phyloP scores from a whole-genome alignment of 2,797 vertebrate species.

The Schizothorax lantsangensis region DNA sequence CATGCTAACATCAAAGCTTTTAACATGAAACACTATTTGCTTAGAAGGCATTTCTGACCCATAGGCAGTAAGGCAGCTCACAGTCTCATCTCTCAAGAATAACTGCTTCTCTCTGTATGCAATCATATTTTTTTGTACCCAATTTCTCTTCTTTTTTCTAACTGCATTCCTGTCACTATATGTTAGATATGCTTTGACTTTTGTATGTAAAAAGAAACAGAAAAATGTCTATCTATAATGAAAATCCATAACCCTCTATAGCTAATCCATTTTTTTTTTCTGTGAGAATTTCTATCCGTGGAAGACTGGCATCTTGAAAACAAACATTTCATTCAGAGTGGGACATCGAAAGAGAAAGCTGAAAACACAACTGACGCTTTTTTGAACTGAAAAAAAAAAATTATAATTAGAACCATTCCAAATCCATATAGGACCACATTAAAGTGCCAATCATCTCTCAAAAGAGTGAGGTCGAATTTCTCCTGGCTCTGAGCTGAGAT shows the following conservation, averaged over 20 bases:
- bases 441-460: slow-evolving; percentile 45
- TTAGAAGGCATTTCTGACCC: neutral
- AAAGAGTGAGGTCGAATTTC: slow-evolving; percentile 27
- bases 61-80: neutral
- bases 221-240: slow-evolving; percentile 32
- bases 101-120: slow-evolving; percentile 19
- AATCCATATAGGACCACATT: slow-evolving; percentile 38
- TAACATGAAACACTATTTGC: neutral
- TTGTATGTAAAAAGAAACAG: slow-evolving; percentile 22
- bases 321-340: slow-evolving; percentile 20
- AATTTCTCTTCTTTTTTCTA: neutral
- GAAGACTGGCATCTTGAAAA: slow-evolving; percentile 34
- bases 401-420: neutral
- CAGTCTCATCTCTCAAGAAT: neutral
- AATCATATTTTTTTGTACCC: neutral
- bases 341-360: neutral
- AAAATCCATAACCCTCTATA: slow-evolving; percentile 34
- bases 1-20: neutral
- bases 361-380: neutral
- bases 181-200: slow-evolving; percentile 29
- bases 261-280: slow-evolving; percentile 8
- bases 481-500: slow-evolving; percentile 36
- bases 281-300: neutral
- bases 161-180: slow-evolving; percentile 20
- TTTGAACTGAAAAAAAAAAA: neutral